Conservation (phyloP, 1,140 invertebrate genomes). For the Drosophila virilis region DNA sequence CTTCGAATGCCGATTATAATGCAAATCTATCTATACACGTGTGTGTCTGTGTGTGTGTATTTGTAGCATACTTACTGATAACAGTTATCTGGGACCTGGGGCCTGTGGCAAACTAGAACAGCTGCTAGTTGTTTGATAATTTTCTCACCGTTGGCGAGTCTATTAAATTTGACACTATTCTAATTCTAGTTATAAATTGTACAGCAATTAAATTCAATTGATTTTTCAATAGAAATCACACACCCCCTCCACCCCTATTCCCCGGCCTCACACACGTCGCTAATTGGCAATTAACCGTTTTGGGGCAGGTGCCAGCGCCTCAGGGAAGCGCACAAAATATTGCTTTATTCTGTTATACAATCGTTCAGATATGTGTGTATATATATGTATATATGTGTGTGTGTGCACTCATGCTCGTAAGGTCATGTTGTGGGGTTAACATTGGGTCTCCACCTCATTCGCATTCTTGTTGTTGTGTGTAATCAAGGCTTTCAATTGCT, state of each 20-base stretch:
- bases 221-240: slow-evolving; percentile 38
- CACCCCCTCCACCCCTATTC: not conserved
- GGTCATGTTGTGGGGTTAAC: slow-evolving; percentile 48
- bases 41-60: not conserved
- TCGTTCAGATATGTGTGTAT: slow-evolving; percentile 22
- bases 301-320: slow-evolving; percentile 26
- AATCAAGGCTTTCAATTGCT: slow-evolving; percentile 52
- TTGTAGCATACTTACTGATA: slow-evolving; percentile 20
- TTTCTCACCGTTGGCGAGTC: slow-evolving; percentile 43
- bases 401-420: slow-evolving; percentile 27
- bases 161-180: slow-evolving; percentile 67
- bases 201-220: slow-evolving; percentile 71
- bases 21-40: not conserved
- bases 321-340: not conserved
- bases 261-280: not conserved
- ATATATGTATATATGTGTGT: slow-evolving; percentile 11
- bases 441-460: slow-evolving; percentile 48
- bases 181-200: slow-evolving; percentile 53
- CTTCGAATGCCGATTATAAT: not conserved
- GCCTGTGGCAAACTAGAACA: slow-evolving; percentile 30
- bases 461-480: slow-evolving; percentile 22
- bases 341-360: slow-evolving; percentile 31
- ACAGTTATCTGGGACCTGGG: slow-evolving; percentile 37
- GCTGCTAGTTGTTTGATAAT: slow-evolving; percentile 45
- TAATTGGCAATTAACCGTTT: slow-evolving; percentile 43